A percentile compares a stretch with the other conserved stretches of the same genome.
These are phyloP conservation scores for Dasypogon diadema DNA, from an alignment of 2,888 invertebrate genomes.

Conservation along the genomic window DNA sequence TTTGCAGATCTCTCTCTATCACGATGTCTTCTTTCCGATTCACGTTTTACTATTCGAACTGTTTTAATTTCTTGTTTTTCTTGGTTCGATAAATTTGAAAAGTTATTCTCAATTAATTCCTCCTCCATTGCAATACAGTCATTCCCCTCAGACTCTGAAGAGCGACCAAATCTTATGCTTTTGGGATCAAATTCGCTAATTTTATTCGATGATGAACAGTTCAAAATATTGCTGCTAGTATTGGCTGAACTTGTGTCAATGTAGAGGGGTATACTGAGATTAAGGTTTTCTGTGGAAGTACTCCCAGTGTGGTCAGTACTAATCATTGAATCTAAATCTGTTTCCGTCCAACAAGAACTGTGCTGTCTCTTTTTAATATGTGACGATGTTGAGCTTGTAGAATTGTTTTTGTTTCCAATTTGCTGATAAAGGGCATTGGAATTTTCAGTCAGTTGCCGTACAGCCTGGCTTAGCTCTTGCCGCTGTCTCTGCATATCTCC, in stretches of 20 bases:
- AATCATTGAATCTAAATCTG: slow-evolving; percentile 87
- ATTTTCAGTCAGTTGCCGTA: slow-evolving; percentile 85
- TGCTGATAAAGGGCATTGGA: slow-evolving; percentile 78
- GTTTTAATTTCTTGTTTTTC: slow-evolving; percentile 93
- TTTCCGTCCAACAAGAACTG: slow-evolving; percentile 84
- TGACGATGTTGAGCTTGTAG: slow-evolving; percentile 55
- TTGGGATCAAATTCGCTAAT: slow-evolving; percentile 62
- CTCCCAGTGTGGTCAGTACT: slow-evolving; percentile 79
- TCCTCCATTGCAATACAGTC: slow-evolving; percentile 68
- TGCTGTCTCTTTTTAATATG: slow-evolving; percentile 73
- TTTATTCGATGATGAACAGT: slow-evolving; percentile 61
- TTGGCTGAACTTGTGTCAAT: slow-evolving; percentile 73
- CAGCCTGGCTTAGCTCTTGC: slow-evolving; percentile 87
- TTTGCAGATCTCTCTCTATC: slow-evolving; percentile 77
- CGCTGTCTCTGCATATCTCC: slow-evolving; percentile 88
- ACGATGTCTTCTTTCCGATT: slow-evolving; percentile 86
- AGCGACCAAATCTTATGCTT: slow-evolving; percentile 55
- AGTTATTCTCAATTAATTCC: slow-evolving; percentile 65
- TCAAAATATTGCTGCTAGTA: slow-evolving; percentile 58
- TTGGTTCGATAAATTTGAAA: slow-evolving; percentile 75
- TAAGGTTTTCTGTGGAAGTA: slow-evolving; percentile 62
- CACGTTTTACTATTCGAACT: slow-evolving; percentile 91
- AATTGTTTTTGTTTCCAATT: slow-evolving; percentile 69
- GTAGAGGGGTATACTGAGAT: slow-evolving; percentile 74
- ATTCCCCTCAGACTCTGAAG: slow-evolving; percentile 63